A percentile compares a stretch with the other conserved stretches of the same genome.
Conservation (phyloP, 2,797 vertebrate species). For the Coilia nasus region DNA sequence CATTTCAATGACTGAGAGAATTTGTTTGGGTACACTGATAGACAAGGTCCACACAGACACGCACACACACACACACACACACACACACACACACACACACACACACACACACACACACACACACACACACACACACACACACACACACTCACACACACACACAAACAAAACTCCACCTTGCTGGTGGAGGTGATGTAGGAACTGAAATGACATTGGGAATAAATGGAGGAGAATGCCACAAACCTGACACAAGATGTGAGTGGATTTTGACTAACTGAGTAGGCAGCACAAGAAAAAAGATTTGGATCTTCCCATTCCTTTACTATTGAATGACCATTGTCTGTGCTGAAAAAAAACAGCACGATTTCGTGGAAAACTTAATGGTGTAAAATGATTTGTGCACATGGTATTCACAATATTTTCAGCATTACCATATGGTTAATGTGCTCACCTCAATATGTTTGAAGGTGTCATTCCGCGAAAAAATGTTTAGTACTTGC, state of each 20-base stretch:
- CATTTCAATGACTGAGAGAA: constrained; percentile 35
- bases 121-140: not conserved
- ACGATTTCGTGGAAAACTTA: not conserved
- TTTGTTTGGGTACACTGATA: constrained; percentile 1
- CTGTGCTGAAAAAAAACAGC: not conserved
- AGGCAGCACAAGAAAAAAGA: not conserved
- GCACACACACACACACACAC: not conserved
- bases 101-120: not conserved
- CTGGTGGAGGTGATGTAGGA: not conserved
- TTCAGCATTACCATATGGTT: no score
- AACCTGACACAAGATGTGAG: not conserved
- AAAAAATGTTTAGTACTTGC: no score
- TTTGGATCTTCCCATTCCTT: not conserved
- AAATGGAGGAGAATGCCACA: not conserved
- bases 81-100: no score
- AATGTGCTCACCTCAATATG: no score
- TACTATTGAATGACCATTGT: not conserved
- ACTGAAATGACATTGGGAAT: not conserved
- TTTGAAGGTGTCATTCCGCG: no score
- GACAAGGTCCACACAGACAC: not conserved
- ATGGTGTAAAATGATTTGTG: not conserved
- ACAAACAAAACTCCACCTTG: not conserved
- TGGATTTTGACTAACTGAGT: not conserved
- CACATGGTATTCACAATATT: not conserved
- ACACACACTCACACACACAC: not conserved